Evolutionary conservation across 64 coral and sea anemone genomes (phyloP), one percentile per base, ranked within the genome.

Genomic region (Stichodactyla helianthus): DNA sequence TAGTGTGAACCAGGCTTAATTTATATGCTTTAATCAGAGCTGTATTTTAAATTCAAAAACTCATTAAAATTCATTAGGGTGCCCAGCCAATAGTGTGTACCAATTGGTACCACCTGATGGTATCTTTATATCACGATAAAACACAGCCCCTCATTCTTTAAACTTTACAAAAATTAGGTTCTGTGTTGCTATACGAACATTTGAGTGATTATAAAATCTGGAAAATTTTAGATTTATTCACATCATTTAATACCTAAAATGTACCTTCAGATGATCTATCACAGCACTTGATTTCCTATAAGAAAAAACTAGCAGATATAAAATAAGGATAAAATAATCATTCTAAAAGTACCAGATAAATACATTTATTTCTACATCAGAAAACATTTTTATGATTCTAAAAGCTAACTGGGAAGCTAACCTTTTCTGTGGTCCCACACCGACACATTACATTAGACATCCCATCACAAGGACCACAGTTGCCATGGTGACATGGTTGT

Each of bases 391-490:
- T 0, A 11, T n/a, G 83, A 23, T 23, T 15, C 12, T 31, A 20
- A 11, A 20, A 28, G 35, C 35, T 44, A 44, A 44, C 35, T 3
- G 2, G 71, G 8, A 5, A 79, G n/a, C 23, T 50, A 81, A 97
- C 94, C 94, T 98, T 98, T 6, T 77, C 78, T 17, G 82, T 89
- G 70, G 70, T 23, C 20, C 92, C 89, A 98, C 95, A 98, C 20
- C 89, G 87, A 76, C 95, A 98, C 17, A 51, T 91, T 20, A 98
- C 25, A 27, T 70, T 87, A 79, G 92, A 87, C 19, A 84, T 51
- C 50, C 92, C 92, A 89, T 94, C 87, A 77, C 95, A 98, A 8
- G 84, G 78, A 71, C 92, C 92, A 89, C 95, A 98, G 19, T 89
- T 71, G 54, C 95, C 95, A 53, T 89, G 89, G 77, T 98, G 95